Percentiles rank a stretch among this genome's conserved stretches.
Evolutionary conservation across 1,140 invertebrate genomes (phyloP).

Genomic region (Drosophila fuyamai): DNA sequence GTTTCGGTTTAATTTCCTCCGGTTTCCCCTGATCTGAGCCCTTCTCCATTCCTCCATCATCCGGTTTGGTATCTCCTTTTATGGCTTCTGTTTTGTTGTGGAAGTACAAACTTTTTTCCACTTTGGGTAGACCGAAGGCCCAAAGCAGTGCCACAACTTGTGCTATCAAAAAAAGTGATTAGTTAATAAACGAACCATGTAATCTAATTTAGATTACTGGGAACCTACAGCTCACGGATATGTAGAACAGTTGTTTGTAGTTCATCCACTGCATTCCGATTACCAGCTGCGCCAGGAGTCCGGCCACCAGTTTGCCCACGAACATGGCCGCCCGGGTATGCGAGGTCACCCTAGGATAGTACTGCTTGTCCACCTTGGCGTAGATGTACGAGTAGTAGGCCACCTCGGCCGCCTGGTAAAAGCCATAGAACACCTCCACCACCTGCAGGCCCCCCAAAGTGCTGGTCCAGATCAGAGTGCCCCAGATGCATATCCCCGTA

Average conservation of each 20-base stretch:
- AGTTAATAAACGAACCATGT: background rate
- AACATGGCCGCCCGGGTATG: slow-evolving; percentile 90
- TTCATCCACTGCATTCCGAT: slow-evolving; percentile 87
- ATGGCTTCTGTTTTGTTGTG: slow-evolving; percentile 85
- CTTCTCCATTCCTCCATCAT: background rate
- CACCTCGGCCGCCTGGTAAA: slow-evolving; percentile 94
- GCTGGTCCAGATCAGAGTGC: slow-evolving; percentile 89
- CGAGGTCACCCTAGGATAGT: slow-evolving; percentile 91
- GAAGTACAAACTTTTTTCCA: slow-evolving; percentile 92
- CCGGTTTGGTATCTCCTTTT: background rate
- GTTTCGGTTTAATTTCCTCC: background rate
- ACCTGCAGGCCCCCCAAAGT: slow-evolving; percentile 88
- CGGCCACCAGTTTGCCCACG: slow-evolving; percentile 88
- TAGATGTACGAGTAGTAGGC: slow-evolving; percentile 97
- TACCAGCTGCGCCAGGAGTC: slow-evolving; percentile 87
- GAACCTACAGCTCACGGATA: slow-evolving; percentile 87
- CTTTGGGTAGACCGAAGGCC: slow-evolving; percentile 90
- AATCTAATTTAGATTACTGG: background rate
- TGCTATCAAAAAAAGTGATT: slow-evolving; percentile 84
- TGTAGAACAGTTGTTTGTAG: slow-evolving; percentile 89
- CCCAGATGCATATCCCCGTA: slow-evolving; percentile 90
- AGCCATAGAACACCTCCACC: slow-evolving; percentile 90
- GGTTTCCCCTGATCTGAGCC: background rate
- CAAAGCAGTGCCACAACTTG: slow-evolving; percentile 90
- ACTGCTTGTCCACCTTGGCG: slow-evolving; percentile 91